Evolutionary conservation across 2,113 vertebrate genomes (phyloP).

Genomic region (Lamprotornis superbus): DNA sequence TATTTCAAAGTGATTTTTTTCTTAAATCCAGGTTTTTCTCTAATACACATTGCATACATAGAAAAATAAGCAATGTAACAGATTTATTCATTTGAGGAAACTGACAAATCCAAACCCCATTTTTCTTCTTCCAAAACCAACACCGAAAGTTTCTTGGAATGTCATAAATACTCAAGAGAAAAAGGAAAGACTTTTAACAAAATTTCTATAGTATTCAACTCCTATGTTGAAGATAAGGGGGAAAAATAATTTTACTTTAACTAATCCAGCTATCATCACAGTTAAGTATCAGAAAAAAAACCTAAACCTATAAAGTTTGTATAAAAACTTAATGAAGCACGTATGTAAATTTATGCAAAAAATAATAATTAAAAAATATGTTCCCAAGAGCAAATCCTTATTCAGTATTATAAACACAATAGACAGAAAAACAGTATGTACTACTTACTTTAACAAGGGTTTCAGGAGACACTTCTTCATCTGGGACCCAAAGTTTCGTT

Average conservation of each 20-base stretch:
- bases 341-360: background rate
- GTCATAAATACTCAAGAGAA: background rate
- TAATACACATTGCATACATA: background rate
- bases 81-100: background rate
- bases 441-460: slow-evolving; percentile 91
- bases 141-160: background rate
- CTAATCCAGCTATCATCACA: background rate
- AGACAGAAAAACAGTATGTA: background rate
- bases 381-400: background rate
- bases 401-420: background rate
- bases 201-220: background rate
- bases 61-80: background rate
- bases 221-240: background rate
- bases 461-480: slow-evolving; percentile 97
- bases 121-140: background rate
- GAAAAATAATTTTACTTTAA: background rate
- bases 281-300: background rate
- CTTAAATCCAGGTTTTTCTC: background rate
- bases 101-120: background rate
- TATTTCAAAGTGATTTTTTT: background rate
- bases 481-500: slow-evolving; percentile 96
- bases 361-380: background rate
- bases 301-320: background rate
- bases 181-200: background rate
- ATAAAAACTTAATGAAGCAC: background rate